A percentile compares a stretch with the other conserved stretches of the same genome.
phyloP scores from a whole-genome alignment of 2,888 invertebrate genomes.

The Drosophila dives region DNA sequence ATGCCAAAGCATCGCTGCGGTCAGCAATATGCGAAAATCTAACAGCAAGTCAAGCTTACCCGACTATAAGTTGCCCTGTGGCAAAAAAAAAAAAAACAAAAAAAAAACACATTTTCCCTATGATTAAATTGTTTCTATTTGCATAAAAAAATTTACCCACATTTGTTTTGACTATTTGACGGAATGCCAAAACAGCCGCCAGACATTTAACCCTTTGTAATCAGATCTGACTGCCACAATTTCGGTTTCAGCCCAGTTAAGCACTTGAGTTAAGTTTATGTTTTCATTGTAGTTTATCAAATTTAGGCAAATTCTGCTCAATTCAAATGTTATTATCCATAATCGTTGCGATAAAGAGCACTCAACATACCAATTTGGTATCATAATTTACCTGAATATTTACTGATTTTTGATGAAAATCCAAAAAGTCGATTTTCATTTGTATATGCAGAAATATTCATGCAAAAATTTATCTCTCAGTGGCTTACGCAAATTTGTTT shows the following conservation, averaged over 20 bases:
- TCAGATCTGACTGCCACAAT: not conserved
- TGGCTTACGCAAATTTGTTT: not conserved
- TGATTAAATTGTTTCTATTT: not conserved
- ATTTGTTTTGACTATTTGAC: conserved; percentile 4
- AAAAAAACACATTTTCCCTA: not conserved
- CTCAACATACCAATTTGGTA: not conserved
- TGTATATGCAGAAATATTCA: not conserved
- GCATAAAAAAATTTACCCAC: not conserved
- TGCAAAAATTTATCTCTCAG: not conserved
- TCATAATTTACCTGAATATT: not conserved
- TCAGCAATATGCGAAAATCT: conserved; percentile 6
- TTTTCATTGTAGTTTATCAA: not conserved
- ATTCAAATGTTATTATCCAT: not conserved
- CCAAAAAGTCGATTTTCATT: not conserved
- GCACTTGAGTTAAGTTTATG: not conserved
- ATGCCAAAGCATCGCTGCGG: conserved; percentile 9
- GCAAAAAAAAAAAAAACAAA: not conserved
- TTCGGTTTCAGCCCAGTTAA: not conserved
- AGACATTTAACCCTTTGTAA: not conserved
- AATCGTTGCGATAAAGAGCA: not conserved
- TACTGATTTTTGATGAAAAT: not conserved
- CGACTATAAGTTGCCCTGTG: not conserved
- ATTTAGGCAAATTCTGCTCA: not conserved
- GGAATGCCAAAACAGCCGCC: conserved; percentile 1
- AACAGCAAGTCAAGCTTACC: not conserved